A percentile compares a stretch with the other conserved stretches of the same genome.
These are phyloP conservation scores for Centrocercus urophasianus DNA, from an alignment of 2,113 vertebrate genomes.

Conservation along the genomic window DNA sequence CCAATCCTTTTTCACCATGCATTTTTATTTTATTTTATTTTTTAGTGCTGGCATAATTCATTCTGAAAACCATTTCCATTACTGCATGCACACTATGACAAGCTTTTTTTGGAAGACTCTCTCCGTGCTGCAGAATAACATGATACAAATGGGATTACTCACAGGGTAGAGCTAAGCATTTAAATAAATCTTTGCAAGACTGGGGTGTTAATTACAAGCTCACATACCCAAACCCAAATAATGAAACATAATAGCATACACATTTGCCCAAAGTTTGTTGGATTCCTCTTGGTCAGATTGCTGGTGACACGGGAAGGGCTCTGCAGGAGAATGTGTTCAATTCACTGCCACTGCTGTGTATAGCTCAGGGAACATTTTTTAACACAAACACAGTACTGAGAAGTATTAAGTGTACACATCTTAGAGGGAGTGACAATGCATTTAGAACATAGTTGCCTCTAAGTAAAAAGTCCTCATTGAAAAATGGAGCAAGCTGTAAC, in stretches of 20 bases:
- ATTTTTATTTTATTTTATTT: not conserved
- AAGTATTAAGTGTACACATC: not conserved
- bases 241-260: not conserved
- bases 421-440: not conserved
- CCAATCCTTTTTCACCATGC: not conserved
- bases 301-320: not conserved
- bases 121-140: not conserved
- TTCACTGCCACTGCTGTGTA: not conserved
- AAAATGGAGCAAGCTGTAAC: conserved; percentile 39
- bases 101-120: not conserved
- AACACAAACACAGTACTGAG: not conserved
- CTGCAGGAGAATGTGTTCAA: not conserved
- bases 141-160: conserved; percentile 49
- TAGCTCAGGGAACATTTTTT: not conserved
- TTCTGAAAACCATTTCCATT: conserved; percentile 22
- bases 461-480: not conserved
- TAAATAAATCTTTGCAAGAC: not conserved
- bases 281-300: not conserved
- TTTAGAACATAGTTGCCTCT: not conserved
- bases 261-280: not conserved
- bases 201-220: conserved; percentile 17
- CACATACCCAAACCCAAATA: not conserved
- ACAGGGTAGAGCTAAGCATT: not conserved
- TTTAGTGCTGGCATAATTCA: not conserved
- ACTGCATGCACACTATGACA: not conserved